A percentile compares a stretch with the other conserved stretches of the same genome.
Evolutionary conservation across 2,797 vertebrate species (phyloP).

Genomic region (Rallus crepitans): DNA sequence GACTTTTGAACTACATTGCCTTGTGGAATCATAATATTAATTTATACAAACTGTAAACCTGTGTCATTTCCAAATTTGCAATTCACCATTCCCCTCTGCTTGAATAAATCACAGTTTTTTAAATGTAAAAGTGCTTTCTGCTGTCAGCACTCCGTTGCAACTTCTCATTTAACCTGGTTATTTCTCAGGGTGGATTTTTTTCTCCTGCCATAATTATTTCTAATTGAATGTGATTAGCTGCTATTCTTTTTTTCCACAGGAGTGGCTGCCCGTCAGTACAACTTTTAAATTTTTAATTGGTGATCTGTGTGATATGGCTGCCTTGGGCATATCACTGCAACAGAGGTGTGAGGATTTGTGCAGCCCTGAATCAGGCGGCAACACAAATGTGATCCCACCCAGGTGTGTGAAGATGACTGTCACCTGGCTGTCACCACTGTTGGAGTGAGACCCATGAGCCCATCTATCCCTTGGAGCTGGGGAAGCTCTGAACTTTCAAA

Average conservation of each 20-base stretch:
- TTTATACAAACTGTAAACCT: not conserved
- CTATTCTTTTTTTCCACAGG: not conserved
- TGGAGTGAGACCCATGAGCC: not conserved
- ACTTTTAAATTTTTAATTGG: not conserved
- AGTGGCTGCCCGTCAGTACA: not conserved
- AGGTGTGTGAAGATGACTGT: not conserved
- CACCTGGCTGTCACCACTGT: rapidly evolving
- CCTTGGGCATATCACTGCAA: not conserved
- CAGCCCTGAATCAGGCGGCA: not conserved
- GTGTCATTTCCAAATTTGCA: conserved; percentile 17
- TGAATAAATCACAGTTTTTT: not conserved
- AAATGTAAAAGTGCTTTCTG: not conserved
- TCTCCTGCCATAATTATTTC: not conserved
- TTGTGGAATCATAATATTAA: conserved; percentile 1
- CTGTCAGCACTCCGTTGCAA: not conserved
- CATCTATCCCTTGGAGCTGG: not conserved
- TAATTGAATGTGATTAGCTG: not conserved
- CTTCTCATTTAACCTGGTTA: not conserved
- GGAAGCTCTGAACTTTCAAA: not conserved
- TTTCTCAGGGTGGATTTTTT: not conserved
- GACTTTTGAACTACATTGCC: not conserved
- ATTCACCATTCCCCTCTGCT: not conserved
- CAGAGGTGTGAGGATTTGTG: not conserved
- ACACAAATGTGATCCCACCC: not conserved
- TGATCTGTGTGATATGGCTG: not conserved